Evolutionary conservation across 2,113 vertebrate species (phyloP), one percentile per base, ranked within the genome.

Genomic region (Delphinapterus leucas): DNA sequence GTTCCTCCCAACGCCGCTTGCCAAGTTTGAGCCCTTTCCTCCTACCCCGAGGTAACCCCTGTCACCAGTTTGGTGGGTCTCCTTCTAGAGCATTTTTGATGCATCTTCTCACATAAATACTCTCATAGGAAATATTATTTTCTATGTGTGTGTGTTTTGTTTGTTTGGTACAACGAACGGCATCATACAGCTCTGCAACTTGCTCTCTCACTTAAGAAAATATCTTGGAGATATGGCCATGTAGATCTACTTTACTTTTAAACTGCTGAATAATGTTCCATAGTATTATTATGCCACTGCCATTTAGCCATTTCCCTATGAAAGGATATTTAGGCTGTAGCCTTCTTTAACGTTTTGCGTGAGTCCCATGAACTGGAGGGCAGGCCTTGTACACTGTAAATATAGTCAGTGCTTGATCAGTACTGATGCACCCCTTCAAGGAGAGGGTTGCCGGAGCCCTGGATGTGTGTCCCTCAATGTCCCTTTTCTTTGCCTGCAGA

Each of bases 401-500:
- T 31, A 17, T 15, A 6, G 60, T 60, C 11, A n/a, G 33, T 33
- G 28, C 89, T 85, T 80, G 60, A 28, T n/a, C 36, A n/a, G 3
- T 9, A 55, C 18, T 80, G 60, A 58, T 33, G 33, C 20, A 8
- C 3, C 28, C 14, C 60, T 13, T 1, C 21, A 13, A 47, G 25
- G 23, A 44, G 70, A 33, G 23, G 15, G 70, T 55, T 63, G 33
- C 26, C 18, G 26, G 38, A 83, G 36, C 79, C 76, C 63, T 88
- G 55, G 41, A 65, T 53, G 60, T 65, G 49, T 71, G 58, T n/a
- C 23, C 38, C 47, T 95, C 15, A 76, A 23, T 17, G 31, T 85
- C 70, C n/a, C 38, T 74, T 60, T 91, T 85, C 81, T 95, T 92
- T 81, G 36, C 67, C 97, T 93, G n/a, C 98, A 99, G 99, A 99